These are phyloP conservation scores for Leptopterna dolabrata DNA, from an alignment of 2,888 invertebrate species.

Conservation along the genomic window DNA sequence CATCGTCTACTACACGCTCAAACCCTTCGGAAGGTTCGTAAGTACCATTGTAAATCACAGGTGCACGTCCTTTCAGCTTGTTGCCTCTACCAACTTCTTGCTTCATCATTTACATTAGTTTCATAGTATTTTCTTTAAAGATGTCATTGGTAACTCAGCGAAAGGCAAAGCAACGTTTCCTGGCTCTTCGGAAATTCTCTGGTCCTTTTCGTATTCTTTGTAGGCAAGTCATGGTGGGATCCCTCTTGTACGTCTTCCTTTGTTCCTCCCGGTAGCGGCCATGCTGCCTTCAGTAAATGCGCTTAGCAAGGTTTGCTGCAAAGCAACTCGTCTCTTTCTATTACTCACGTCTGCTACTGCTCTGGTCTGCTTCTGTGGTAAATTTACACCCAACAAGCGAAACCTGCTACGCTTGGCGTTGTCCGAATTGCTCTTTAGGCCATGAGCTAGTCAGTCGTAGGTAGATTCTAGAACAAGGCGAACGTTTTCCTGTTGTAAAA, in stretches of 20 bases:
- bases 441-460: too few relatives aligned
- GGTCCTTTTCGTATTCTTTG: too few relatives aligned
- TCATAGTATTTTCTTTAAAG: not conserved
- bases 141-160: too few relatives aligned
- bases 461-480: too few relatives aligned
- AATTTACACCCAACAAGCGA: too few relatives aligned
- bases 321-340: not conserved
- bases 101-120: not conserved
- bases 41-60: not conserved
- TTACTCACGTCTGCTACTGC: not conserved
- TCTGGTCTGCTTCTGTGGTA: too few relatives aligned
- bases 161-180: too few relatives aligned
- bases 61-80: constrained; percentile 26
- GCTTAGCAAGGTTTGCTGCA: not conserved
- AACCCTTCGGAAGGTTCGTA: constrained; percentile 28
- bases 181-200: not conserved
- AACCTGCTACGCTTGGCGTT: too few relatives aligned
- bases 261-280: constrained; percentile 36
- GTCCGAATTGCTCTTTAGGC: too few relatives aligned
- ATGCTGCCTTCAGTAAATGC: constrained; percentile 18
- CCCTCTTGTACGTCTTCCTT: not conserved
- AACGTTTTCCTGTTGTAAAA: too few relatives aligned
- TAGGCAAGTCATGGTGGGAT: not conserved
- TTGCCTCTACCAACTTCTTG: not conserved
- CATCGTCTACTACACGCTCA: not conserved